These are phyloP conservation scores for Liodrosophila aerea DNA, from an alignment of 2,888 invertebrate species.

Conservation along the genomic window DNA sequence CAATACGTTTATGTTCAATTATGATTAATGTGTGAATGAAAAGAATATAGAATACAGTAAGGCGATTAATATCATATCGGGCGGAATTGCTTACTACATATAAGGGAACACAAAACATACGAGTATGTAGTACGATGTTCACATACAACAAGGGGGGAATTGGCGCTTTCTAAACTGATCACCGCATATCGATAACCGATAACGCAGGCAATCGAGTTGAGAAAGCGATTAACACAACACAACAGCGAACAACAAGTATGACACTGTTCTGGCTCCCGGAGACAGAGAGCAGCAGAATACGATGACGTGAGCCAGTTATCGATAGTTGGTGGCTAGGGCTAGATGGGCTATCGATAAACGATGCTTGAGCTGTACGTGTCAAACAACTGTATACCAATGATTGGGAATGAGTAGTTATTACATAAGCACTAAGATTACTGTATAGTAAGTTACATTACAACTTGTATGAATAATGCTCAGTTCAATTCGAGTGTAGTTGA, in stretches of 20 bases:
- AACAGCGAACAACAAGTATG: slow-evolving; percentile 67
- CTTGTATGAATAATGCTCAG: no score
- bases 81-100: slow-evolving; percentile 43
- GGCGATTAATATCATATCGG: slow-evolving; percentile 58
- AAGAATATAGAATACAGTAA: slow-evolving; percentile 60
- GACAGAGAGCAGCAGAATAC: slow-evolving; percentile 42
- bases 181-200: not conserved
- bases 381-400: no score
- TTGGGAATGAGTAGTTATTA: slow-evolving; percentile 12
- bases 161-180: slow-evolving; percentile 25
- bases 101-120: slow-evolving; percentile 49
- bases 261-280: slow-evolving; percentile 38
- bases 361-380: not conserved
- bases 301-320: slow-evolving; percentile 27
- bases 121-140: not conserved
- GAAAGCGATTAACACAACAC: slow-evolving; percentile 39
- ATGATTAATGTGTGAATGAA: slow-evolving; percentile 39
- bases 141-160: slow-evolving; percentile 13
- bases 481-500: no score
- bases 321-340: not conserved
- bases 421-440: slow-evolving; percentile 43
- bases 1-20: slow-evolving; percentile 23
- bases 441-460: slow-evolving; percentile 29
- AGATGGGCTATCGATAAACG: not conserved
- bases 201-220: slow-evolving; percentile 11